Percentiles rank a stretch among this genome's conserved stretches.
phyloP scores from a whole-genome alignment of 2,797 vertebrate species.

The Sebastes iracundus region DNA sequence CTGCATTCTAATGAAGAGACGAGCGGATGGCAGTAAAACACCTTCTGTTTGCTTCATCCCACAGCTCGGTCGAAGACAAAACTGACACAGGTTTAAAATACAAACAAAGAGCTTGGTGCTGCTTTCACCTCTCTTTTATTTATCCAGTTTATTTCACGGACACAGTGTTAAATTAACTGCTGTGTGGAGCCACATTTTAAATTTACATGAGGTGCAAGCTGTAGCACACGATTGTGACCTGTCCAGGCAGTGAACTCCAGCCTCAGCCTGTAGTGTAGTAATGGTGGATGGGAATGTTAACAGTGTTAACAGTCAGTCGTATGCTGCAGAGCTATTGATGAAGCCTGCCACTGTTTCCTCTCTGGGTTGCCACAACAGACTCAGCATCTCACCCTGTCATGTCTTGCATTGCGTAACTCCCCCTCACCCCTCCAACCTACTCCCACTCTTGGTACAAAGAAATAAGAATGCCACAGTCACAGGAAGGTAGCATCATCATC shows the following conservation, averaged over 20 bases:
- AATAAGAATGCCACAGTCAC: slow-evolving; percentile 8
- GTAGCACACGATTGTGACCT: not conserved
- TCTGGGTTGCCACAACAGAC: slow-evolving; percentile 71
- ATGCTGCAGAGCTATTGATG: slow-evolving; percentile 1
- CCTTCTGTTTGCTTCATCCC: slow-evolving; percentile 18
- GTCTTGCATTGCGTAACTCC: slow-evolving; percentile 17
- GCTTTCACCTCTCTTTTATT: not conserved
- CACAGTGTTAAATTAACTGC: not conserved
- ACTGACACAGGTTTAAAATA: not conserved
- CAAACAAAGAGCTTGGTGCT: not conserved
- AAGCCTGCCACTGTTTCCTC: slow-evolving; percentile 57
- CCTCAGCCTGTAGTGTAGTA: not conserved
- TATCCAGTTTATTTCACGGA: not conserved
- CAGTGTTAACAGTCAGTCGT: not conserved
- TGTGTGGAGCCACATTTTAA: not conserved
- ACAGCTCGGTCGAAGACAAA: not conserved
- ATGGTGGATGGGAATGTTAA: slow-evolving; percentile 21
- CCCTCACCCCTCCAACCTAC: not conserved
- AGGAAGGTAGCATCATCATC: not conserved
- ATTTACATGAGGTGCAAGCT: not conserved
- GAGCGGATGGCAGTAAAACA: slow-evolving; percentile 48
- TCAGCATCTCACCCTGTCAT: slow-evolving; percentile 34
- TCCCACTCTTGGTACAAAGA: not conserved
- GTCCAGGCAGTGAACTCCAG: slow-evolving; percentile 20
- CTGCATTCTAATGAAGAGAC: slow-evolving; percentile 81